Conservation (phyloP, 2,888 invertebrate species). For the Lepeophtheirus nordmannii region DNA sequence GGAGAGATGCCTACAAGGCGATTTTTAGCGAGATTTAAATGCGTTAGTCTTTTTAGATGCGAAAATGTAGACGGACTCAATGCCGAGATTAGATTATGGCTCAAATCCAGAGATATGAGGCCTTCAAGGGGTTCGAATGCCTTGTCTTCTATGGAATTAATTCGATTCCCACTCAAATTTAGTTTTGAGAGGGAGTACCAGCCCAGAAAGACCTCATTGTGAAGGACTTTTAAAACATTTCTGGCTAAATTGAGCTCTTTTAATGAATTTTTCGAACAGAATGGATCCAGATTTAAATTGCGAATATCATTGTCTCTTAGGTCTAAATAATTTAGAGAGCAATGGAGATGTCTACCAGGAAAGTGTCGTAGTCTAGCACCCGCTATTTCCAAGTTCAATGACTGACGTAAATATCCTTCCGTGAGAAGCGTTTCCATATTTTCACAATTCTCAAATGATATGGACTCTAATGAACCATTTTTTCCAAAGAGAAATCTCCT, state of each 20-base stretch:
- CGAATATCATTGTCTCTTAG: constrained; percentile 28
- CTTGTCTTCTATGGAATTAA: constrained; percentile 57
- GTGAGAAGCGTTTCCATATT: too few relatives aligned
- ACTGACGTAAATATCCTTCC: too few relatives aligned
- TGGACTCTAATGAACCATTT: too few relatives aligned
- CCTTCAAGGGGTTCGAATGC: constrained; percentile 55
- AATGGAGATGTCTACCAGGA: neutral
- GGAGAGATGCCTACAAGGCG: constrained; percentile 67
- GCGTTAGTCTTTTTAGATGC: constrained; percentile 37
- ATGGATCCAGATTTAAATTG: constrained; percentile 28
- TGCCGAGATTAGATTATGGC: constrained; percentile 55
- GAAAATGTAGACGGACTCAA: constrained; percentile 60
- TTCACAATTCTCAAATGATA: too few relatives aligned
- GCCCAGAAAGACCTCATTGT: constrained; percentile 52
- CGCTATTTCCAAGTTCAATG: too few relatives aligned
- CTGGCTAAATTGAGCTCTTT: constrained; percentile 31
- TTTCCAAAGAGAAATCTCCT: too few relatives aligned
- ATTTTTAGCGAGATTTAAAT: constrained; percentile 57
- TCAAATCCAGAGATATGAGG: constrained; percentile 52
- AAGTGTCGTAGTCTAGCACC: too few relatives aligned
- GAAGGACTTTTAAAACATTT: constrained; percentile 31
- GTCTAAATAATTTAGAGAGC: constrained; percentile 26
- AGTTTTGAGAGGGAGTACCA: constrained; percentile 55
- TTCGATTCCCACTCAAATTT: constrained; percentile 57
- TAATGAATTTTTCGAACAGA: constrained; percentile 29